Evolutionary conservation across 2,113 vertebrate genomes (phyloP), one percentile per base, ranked within the genome.

Genomic region (Esox niger): DNA sequence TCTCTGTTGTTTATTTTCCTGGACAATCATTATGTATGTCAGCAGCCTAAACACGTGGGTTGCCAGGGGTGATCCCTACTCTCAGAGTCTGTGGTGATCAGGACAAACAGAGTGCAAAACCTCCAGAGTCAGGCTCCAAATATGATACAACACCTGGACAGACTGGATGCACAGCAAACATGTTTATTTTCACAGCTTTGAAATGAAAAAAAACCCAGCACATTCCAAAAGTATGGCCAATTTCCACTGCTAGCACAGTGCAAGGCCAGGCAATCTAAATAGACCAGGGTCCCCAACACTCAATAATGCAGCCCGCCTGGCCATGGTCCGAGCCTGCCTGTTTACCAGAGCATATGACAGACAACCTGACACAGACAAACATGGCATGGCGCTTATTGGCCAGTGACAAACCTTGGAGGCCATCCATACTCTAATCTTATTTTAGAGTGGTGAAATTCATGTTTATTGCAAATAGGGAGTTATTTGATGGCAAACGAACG

Each of bases 121-220:
- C 82, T 82, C 64, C 78, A 65, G 72, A 76, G 76, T 84, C 86
- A 87, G 79, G 84, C 71, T 79, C 88, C 88, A 89, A 90, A 90
- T 88, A 86, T 85, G 87, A 90, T 46, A 72, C 79, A 88, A 78
- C 87, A 91, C 91, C 90, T 91, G 91, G 88, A 87, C 80, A 85
- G 83, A 86, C 84, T 66, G 77, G 76, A 79, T 80, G 79, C 78
- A 90, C 66, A 27, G 84, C 84, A 91, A 92, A 92, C 88, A 92
- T n/a, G 74, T 84, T 86, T 92, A 91, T 92, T 92, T 88, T 89
- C 89, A 90, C 91, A 92, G 91, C 90, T 91, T 92, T 89, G 82
- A 86, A 78, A 87, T 88, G 84, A 86, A 82, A 87, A 89, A 87
- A n/a, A n/a, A n/a, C n/a, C 82, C 82, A 85, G 66, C 80, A 75